phyloP scores from a whole-genome alignment of 2,888 invertebrate species.

The Rhyacophila evoluta region DNA sequence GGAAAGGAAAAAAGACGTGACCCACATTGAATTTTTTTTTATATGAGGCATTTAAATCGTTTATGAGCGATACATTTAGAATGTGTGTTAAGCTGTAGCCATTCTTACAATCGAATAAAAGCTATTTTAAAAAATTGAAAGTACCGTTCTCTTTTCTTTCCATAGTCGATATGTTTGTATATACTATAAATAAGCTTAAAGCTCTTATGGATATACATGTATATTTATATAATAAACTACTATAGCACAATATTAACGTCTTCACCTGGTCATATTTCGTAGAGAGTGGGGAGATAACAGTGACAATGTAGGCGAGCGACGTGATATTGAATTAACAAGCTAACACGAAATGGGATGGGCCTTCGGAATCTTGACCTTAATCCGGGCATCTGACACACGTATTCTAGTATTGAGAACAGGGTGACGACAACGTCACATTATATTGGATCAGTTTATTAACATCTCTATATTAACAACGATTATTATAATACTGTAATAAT shows the following conservation, averaged over 20 bases:
- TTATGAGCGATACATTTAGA: too few species aligned
- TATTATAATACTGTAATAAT: not conserved
- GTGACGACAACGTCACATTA: not conserved
- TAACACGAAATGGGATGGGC: slow-evolving; percentile 51
- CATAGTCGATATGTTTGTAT: too few species aligned
- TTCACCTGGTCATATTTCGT: slow-evolving; percentile 9
- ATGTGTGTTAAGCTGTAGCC: too few species aligned
- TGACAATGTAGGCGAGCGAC: slow-evolving; percentile 36
- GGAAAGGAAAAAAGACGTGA: too few species aligned
- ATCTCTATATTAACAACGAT: too few species aligned
- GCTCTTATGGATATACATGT: not conserved
- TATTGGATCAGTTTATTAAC: not conserved
- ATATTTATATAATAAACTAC: not conserved
- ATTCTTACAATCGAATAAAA: too few species aligned
- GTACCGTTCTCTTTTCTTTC: too few species aligned
- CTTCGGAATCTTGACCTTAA: slow-evolving; percentile 46
- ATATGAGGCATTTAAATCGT: too few species aligned
- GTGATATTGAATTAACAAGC: slow-evolving; percentile 47
- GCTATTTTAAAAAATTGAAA: too few species aligned
- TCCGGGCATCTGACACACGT: slow-evolving; percentile 29
- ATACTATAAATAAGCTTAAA: too few species aligned
- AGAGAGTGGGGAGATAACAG: not conserved
- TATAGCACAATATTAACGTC: not conserved
- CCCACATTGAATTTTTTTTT: too few species aligned
- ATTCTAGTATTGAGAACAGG: not conserved